A percentile compares a stretch with the other conserved stretches of the same genome.
Evolutionary conservation across 92 coral and sea anemone genomes (phyloP).

Genomic region (Bergia sp.): DNA sequence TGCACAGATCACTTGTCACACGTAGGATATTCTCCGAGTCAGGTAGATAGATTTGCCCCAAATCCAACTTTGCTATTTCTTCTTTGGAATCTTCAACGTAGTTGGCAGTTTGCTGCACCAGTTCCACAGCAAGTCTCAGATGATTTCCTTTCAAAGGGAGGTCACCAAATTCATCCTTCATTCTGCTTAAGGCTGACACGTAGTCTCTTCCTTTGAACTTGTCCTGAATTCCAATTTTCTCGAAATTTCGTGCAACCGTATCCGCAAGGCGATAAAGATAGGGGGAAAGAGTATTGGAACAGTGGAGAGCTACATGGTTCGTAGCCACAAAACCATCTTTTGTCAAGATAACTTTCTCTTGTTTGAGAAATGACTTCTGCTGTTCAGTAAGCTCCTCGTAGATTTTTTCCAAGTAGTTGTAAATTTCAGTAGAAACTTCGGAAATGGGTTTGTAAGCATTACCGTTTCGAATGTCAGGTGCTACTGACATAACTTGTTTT

Average conservation of each 20-base stretch:
- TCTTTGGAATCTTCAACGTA: background rate
- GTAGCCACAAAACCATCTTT: constrained; percentile 41
- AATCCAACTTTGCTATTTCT: background rate
- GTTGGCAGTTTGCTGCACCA: constrained; percentile 17
- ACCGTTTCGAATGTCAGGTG: background rate
- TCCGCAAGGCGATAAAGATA: constrained; percentile 51
- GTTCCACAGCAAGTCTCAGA: constrained; percentile 23
- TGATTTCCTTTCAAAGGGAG: background rate
- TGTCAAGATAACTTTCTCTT: constrained; percentile 44
- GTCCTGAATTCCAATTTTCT: constrained; percentile 53
- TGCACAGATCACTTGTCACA: constrained; percentile 50
- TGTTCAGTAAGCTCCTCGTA: constrained; percentile 13
- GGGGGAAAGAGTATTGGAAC: constrained; percentile 53
- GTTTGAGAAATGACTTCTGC: constrained; percentile 28
- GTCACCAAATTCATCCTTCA: constrained; percentile 39
- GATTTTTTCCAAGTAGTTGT: constrained; percentile 50
- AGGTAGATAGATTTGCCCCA: constrained; percentile 57
- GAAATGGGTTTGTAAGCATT: background rate
- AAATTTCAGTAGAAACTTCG: constrained; percentile 48
- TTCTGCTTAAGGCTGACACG: constrained; percentile 33
- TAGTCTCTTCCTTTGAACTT: constrained; percentile 54
- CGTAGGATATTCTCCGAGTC: constrained; percentile 57
- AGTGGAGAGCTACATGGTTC: constrained; percentile 52
- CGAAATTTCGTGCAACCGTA: constrained; percentile 34
- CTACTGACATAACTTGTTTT: constrained; percentile 39